Evolutionary conservation across 1,140 invertebrate genomes (phyloP).

Genomic region (Drosophila guanche): DNA sequence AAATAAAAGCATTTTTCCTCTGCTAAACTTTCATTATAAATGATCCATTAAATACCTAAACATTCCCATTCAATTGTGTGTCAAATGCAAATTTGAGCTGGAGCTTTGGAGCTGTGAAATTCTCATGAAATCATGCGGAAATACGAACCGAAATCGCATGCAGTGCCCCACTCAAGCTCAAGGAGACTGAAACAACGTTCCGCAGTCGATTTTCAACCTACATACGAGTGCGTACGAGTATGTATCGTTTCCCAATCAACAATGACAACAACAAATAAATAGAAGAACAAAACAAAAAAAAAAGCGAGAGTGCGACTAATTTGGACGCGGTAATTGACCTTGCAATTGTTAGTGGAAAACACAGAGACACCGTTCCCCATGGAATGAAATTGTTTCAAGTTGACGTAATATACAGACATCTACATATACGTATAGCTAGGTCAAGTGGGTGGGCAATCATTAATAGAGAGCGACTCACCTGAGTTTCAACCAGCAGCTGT

Average conservation of each 20-base stretch:
- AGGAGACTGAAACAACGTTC: conserved; percentile 40
- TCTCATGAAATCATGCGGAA: conserved; percentile 73
- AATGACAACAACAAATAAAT: conserved; percentile 7
- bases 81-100: conserved; percentile 26
- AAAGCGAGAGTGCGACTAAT: conserved; percentile 58
- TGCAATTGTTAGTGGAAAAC: conserved; percentile 54
- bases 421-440: conserved; percentile 17
- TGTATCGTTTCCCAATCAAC: conserved; percentile 13
- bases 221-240: conserved; percentile 1
- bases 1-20: too few species aligned
- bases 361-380: conserved; percentile 46
- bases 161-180: conserved; percentile 47
- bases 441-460: conserved; percentile 56
- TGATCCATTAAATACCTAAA: too few species aligned
- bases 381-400: conserved; percentile 61
- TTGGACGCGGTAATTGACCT: conserved; percentile 65
- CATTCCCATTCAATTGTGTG: conserved; percentile 9
- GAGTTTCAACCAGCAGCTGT: conserved; percentile 60
- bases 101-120: conserved; percentile 47
- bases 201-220: conserved; percentile 27
- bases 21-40: too few species aligned
- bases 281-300: background rate
- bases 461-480: conserved; percentile 50
- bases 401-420: conserved; percentile 53
- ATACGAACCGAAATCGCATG: conserved; percentile 17